Base-by-base conservation (phyloP, 2,797 vertebrate genomes). In the Tapera naevia region DNA sequence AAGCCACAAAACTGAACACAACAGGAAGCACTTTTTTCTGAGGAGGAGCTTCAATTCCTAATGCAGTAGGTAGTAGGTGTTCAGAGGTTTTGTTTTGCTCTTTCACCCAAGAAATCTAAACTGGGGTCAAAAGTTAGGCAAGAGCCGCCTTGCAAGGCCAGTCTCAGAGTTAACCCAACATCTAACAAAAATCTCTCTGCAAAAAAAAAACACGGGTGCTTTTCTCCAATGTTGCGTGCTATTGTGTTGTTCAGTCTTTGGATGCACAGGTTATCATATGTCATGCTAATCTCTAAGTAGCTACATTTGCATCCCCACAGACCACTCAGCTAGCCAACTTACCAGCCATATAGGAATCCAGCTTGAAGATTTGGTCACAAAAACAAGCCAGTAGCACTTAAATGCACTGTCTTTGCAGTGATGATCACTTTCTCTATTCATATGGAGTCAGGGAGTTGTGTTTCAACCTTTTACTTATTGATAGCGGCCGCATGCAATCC, bases 401-500 rank as follows among this genome's bases (percentile, higher is more conserved):
- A 1, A 1, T 19, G 6, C 5, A n/a, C 4, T 43, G 8, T 66
- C 8, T 67, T 84, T 64, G 28, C 21, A 65, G 45, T 3, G 0
- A 28, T 48, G 13, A 28, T 14, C 25, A 62, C n/a, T 73, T 62
- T 43, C 24, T 54, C 37, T 39, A 7, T 4, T 15, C 53, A 19
- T 7, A 28, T 13, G 3, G 32, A 23, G 16, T 39, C 50, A 71
- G 17, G 19, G 19, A 57, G 5, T 15, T 27, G 3, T 69, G 32
- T 23, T 33, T 75, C 54, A 45, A 15, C 67, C 32, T 27, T 65
- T 13, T 22, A 60, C 19, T 5, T 10, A 6, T 61, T 53, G 57
- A 30, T 28, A 90, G 13, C 0, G 0, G 24, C 24, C 16, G 4
- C 9, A 7, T 15, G 18, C 14, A 24, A 27, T 30, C 30, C 21